These are phyloP conservation scores for Drosophila oshimai DNA, from an alignment of 1,140 invertebrate species.

Conservation along the genomic window DNA sequence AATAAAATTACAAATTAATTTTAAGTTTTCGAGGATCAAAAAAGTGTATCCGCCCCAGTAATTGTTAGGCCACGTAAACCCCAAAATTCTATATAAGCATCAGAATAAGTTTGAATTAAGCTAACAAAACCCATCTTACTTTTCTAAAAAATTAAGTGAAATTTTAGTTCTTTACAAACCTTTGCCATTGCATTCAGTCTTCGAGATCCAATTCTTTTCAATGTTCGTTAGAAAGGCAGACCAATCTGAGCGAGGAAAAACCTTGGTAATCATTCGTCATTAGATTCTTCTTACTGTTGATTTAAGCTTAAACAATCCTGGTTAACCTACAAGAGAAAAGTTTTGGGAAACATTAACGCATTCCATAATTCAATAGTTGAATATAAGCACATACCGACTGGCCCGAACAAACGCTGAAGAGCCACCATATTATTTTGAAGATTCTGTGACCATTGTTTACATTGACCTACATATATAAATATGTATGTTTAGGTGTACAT, in stretches of 20 bases:
- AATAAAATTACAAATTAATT: no score
- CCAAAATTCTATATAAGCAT: no score
- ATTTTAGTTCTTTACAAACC: background rate
- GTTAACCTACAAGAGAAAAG: background rate
- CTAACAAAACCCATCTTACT: no score
- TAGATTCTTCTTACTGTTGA: background rate
- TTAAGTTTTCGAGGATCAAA: no score
- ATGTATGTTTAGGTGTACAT: background rate
- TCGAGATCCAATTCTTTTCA: slow-evolving; percentile 8
- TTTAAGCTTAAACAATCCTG: background rate
- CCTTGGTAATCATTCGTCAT: background rate
- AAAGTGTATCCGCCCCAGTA: no score
- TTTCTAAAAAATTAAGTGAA: background rate
- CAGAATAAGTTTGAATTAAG: no score
- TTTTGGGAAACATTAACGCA: background rate
- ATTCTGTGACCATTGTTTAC: slow-evolving; percentile 9
- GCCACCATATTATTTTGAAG: slow-evolving; percentile 7
- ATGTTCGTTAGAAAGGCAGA: background rate
- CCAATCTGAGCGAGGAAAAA: background rate
- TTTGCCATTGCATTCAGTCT: slow-evolving; percentile 17
- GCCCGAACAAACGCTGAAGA: slow-evolving; percentile 11
- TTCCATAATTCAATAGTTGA: no score
- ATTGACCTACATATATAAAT: slow-evolving; percentile 23
- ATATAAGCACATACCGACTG: background rate
- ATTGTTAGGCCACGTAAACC: no score